Conservation (phyloP, 2,888 invertebrate genomes). For the Drosophila conformis region DNA sequence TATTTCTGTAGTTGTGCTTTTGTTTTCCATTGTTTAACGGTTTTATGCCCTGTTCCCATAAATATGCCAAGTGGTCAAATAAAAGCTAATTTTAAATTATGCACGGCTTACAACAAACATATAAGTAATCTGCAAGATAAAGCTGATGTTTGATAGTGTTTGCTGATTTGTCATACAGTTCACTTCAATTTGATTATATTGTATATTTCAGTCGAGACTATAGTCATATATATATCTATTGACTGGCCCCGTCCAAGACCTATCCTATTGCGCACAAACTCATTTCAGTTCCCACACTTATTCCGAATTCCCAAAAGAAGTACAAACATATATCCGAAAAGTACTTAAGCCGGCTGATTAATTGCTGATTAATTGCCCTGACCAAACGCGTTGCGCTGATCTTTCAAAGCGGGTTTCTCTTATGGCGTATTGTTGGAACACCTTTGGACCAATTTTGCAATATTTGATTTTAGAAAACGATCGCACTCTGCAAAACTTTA, state of each 20-base stretch:
- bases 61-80: conserved; percentile 1
- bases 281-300: conserved; percentile 2
- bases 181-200: neutral
- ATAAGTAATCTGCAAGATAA: neutral
- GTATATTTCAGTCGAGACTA: too few relatives aligned
- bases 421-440: neutral
- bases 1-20: conserved; percentile 19
- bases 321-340: neutral
- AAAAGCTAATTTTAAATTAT: neutral
- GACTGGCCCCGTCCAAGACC: neutral
- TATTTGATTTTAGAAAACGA: neutral
- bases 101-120: neutral
- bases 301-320: neutral
- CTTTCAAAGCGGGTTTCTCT: neutral
- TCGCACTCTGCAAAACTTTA: neutral
- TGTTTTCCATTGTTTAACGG: conserved; percentile 29
- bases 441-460: neutral
- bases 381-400: neutral
- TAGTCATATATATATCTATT: neutral
- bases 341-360: neutral
- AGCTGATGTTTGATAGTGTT: neutral
- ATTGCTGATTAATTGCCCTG: neutral
- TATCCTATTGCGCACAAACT: neutral
- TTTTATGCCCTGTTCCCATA: conserved; percentile 27
- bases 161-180: neutral